Conservation (phyloP, 2,797 vertebrate genomes). For the Brachyrhaphis roseni region DNA sequence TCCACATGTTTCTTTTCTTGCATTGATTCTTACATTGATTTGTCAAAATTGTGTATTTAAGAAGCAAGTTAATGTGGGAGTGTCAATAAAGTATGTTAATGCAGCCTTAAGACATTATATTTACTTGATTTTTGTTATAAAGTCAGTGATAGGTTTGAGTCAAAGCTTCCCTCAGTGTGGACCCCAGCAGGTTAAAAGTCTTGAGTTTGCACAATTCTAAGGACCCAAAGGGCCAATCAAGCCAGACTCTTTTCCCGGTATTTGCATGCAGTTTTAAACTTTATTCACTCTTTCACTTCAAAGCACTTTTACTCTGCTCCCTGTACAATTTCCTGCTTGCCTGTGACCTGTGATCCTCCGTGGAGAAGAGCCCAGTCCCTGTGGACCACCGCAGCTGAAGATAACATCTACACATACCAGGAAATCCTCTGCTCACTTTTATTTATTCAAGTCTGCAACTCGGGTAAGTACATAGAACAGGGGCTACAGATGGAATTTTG, state of each 20-base stretch:
- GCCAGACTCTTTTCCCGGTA: background rate
- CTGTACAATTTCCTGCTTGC: background rate
- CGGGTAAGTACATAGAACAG: constrained; percentile 40
- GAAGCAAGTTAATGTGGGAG: background rate
- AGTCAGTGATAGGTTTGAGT: background rate
- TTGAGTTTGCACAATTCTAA: background rate
- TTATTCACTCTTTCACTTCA: background rate
- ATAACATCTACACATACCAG: constrained; percentile 37
- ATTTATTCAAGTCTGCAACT: constrained; percentile 64
- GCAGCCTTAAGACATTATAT: background rate
- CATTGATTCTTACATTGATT: background rate
- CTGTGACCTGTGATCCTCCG: constrained; percentile 41
- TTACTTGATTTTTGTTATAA: background rate
- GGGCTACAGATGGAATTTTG: constrained; percentile 46
- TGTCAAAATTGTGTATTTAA: background rate
- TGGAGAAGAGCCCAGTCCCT: constrained; percentile 26
- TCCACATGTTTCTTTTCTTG: background rate
- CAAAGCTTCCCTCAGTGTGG: background rate
- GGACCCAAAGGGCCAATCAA: background rate
- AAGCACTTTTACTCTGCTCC: background rate
- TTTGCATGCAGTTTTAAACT: background rate
- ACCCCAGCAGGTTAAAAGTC: background rate
- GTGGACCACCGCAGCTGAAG: constrained; percentile 35
- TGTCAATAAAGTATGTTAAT: background rate
- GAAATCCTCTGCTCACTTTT: constrained; percentile 50